Percentiles rank a stretch among this genome's conserved stretches.
Conservation (phyloP, 2,888 invertebrate genomes). For the Germaria angustata region DNA sequence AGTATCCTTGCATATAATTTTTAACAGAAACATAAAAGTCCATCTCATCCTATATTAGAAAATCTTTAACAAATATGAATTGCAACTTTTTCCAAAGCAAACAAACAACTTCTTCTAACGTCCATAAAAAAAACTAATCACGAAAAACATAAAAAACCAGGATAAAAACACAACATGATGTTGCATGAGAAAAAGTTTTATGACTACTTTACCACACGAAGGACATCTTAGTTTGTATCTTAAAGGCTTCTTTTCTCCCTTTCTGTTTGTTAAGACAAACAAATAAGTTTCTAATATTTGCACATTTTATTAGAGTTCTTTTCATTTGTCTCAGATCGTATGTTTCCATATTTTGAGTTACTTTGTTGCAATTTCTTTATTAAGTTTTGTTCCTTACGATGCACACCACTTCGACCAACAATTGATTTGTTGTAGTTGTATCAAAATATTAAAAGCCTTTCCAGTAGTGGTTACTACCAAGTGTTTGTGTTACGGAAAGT, state of each 20-base stretch:
- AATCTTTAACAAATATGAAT: too few species aligned
- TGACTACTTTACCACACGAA: slow-evolving; percentile 37
- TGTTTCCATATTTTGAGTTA: not conserved
- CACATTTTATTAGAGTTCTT: slow-evolving; percentile 54
- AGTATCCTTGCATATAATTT: too few species aligned
- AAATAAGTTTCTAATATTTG: slow-evolving; percentile 60
- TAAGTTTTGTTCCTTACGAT: not conserved
- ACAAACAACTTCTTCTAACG: too few species aligned
- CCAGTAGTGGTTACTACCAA: not conserved
- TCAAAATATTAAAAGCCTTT: not conserved
- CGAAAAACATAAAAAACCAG: not conserved
- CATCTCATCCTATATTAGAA: too few species aligned
- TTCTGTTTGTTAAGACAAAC: slow-evolving; percentile 44
- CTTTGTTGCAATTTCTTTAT: slow-evolving; percentile 15
- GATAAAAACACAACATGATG: slow-evolving; percentile 10
- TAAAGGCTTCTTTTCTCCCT: slow-evolving; percentile 33
- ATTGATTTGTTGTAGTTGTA: too few species aligned
- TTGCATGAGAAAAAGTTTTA: slow-evolving; percentile 38
- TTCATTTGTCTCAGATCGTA: slow-evolving; percentile 9
- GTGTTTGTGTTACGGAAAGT: slow-evolving; percentile 7
- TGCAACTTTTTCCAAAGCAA: not conserved
- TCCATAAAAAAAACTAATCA: slow-evolving; percentile 13
- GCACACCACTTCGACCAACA: not conserved
- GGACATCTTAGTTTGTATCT: not conserved
- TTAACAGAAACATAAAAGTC: too few species aligned